Conservation (phyloP, 2,113 vertebrate genomes). For the Onychostruthus taczanowskii region DNA sequence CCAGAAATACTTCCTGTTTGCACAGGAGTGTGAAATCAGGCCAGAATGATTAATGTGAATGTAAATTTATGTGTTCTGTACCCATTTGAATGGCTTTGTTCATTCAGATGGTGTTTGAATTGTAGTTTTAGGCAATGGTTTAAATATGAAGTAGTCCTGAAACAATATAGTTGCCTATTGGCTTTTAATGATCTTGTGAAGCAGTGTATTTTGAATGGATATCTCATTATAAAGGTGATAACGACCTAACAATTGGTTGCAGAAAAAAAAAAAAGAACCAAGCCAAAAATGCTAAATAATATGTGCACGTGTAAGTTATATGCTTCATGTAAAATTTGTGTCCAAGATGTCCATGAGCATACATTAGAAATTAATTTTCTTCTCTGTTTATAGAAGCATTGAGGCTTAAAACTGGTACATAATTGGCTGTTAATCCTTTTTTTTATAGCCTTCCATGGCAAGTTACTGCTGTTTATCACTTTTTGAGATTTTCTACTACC, state of each 20-base stretch:
- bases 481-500: background rate
- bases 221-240: background rate
- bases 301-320: background rate
- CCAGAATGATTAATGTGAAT: background rate
- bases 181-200: background rate
- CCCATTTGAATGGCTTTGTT: background rate
- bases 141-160: conserved; percentile 8
- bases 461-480: background rate
- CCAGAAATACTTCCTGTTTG: background rate
- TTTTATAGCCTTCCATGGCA: background rate
- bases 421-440: background rate
- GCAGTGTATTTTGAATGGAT: background rate
- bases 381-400: background rate
- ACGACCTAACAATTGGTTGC: background rate
- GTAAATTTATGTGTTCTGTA: background rate
- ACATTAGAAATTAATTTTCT: background rate
- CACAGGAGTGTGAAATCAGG: conserved; percentile 2
- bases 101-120: background rate
- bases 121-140: background rate
- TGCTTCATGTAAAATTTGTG: background rate
- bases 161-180: conserved; percentile 2
- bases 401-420: background rate
- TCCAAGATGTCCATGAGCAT: background rate
- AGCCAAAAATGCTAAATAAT: background rate
- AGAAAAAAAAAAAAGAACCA: background rate